phyloP scores from a whole-genome alignment of 1,140 invertebrate species.

The Trachymyrmex cornetzi region DNA sequence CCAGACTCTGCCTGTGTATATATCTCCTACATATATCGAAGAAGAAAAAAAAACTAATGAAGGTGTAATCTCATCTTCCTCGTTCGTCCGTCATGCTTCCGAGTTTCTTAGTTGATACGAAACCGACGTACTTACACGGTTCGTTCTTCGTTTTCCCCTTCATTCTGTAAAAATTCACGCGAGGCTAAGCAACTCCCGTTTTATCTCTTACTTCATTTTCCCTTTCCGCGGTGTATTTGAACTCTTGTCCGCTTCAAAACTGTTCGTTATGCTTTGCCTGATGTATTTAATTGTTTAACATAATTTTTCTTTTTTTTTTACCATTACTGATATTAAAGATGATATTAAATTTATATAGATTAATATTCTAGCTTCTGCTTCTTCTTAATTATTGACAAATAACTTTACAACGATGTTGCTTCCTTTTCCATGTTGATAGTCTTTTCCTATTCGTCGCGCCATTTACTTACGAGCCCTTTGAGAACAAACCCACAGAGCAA shows the following conservation, averaged over 20 bases:
- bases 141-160: conserved; percentile 36
- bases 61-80: conserved; percentile 69
- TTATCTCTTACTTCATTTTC: conserved; percentile 45
- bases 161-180: conserved; percentile 51
- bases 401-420: conserved; percentile 60
- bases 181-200: conserved; percentile 65
- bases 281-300: background rate
- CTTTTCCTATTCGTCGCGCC: conserved; percentile 61
- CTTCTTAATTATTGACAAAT: conserved; percentile 51
- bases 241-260: background rate
- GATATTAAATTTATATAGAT: background rate
- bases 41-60: conserved; percentile 55
- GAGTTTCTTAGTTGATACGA: conserved; percentile 50
- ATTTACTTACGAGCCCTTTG: conserved; percentile 63
- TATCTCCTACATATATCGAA: conserved; percentile 63
- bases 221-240: conserved; percentile 43
- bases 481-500: conserved; percentile 50
- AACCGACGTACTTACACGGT: conserved; percentile 30
- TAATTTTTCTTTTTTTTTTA: background rate
- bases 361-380: background rate
- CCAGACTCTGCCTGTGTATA: conserved; percentile 13
- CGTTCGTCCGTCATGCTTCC: conserved; percentile 53
- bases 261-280: background rate
- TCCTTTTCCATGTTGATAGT: conserved; percentile 55
- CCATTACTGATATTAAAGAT: background rate